These are phyloP conservation scores for Setipinna tenuifilis DNA, from an alignment of 2,797 vertebrate species.

Conservation along the genomic window DNA sequence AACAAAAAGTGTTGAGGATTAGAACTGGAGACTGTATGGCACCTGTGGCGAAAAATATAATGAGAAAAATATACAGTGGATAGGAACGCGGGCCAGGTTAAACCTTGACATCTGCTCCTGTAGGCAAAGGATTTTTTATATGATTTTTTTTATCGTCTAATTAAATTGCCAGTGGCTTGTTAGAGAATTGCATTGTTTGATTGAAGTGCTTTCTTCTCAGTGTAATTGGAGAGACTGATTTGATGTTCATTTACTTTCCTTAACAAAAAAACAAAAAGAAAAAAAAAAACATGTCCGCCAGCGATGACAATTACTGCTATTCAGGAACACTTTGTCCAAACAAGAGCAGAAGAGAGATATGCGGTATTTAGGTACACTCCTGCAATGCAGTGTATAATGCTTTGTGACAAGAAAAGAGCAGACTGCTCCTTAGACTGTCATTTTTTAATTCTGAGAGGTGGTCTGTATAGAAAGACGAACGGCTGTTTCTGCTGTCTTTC, in stretches of 20 bases:
- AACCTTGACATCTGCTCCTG: background rate
- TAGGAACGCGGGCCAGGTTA: background rate
- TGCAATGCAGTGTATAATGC: background rate
- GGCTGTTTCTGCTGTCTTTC: background rate
- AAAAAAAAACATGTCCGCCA: background rate
- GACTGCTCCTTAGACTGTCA: background rate
- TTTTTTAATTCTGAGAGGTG: background rate
- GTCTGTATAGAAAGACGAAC: background rate
- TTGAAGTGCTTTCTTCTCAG: background rate
- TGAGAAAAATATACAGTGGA: background rate
- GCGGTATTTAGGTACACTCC: background rate
- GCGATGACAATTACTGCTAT: background rate
- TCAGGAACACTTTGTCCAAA: background rate
- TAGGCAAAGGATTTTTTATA: background rate
- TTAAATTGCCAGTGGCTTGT: constrained; percentile 10
- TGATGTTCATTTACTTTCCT: background rate
- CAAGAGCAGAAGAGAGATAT: background rate
- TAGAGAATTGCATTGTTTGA: background rate
- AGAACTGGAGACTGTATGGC: background rate
- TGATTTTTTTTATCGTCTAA: background rate
- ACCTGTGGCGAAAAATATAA: background rate
- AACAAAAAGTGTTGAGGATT: background rate
- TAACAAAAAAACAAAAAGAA: background rate
- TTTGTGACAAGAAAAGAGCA: background rate
- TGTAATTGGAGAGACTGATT: constrained; percentile 31